phyloP scores from a whole-genome alignment of 2,797 vertebrate genomes.

The Cetoscarus ocellatus region DNA sequence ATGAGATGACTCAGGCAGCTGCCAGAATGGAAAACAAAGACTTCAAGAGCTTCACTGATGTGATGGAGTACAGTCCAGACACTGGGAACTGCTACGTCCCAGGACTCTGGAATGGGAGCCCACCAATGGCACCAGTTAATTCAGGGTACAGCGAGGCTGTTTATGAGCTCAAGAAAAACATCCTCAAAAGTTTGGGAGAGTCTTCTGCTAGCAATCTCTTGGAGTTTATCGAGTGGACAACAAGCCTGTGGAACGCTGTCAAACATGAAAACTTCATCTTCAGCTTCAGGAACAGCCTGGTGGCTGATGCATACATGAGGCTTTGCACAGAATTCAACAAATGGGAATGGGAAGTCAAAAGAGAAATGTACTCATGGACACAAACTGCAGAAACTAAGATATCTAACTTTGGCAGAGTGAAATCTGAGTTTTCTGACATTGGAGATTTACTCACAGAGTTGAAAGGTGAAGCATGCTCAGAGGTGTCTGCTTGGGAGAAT shows the following conservation, averaged over 20 bases:
- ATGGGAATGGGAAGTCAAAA: conserved; percentile 79
- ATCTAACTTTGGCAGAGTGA: conserved; percentile 47
- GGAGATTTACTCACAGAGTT: not conserved
- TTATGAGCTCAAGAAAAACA: conserved; percentile 82
- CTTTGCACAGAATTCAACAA: conserved; percentile 70
- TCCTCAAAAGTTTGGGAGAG: conserved; percentile 74
- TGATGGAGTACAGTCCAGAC: conserved; percentile 78
- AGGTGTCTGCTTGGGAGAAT: conserved; percentile 53
- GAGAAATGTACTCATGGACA: conserved; percentile 65
- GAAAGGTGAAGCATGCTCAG: conserved; percentile 44
- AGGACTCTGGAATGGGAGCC: conserved; percentile 87
- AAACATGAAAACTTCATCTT: conserved; percentile 82
- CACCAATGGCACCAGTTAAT: conserved; percentile 88
- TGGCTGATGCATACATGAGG: conserved; percentile 77
- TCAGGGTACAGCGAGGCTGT: conserved; percentile 84
- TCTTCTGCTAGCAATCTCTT: conserved; percentile 56
- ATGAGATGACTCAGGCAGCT: conserved; percentile 77
- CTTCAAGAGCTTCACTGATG: conserved; percentile 74
- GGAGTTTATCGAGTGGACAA: conserved; percentile 80
- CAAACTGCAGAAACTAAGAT: conserved; percentile 61
- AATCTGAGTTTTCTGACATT: conserved; percentile 22
- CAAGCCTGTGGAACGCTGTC: conserved; percentile 81
- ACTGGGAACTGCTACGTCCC: conserved; percentile 86
- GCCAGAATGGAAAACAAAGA: conserved; percentile 78
- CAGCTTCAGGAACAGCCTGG: conserved; percentile 82